A percentile compares a stretch with the other conserved stretches of the same genome.
Evolutionary conservation across 2,113 vertebrate genomes (phyloP).

Genomic region (Thamnophis sirtalis): DNA sequence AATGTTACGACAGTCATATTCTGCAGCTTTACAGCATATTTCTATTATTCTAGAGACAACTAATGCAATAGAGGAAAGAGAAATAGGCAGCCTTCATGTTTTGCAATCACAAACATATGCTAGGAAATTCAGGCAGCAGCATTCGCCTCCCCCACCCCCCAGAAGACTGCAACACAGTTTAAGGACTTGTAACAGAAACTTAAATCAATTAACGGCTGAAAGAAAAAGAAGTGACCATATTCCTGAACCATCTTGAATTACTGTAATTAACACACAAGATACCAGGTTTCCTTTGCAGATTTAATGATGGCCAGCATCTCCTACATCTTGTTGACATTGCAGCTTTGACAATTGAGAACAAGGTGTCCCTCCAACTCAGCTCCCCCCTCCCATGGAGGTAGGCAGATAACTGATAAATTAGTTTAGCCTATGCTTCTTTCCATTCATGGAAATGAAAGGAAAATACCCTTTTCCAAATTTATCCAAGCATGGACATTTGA

Average conservation of each 20-base stretch:
- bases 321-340: slow-evolving; percentile 30
- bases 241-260: slow-evolving; percentile 55
- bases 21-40: not conserved
- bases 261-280: slow-evolving; percentile 52
- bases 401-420: not conserved
- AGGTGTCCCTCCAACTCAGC: not conserved
- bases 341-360: slow-evolving; percentile 3
- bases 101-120: slow-evolving; percentile 22
- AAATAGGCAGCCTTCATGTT: not conserved
- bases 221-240: slow-evolving; percentile 52
- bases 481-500: not conserved
- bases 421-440: not conserved
- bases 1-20: not conserved
- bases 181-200: slow-evolving; percentile 51
- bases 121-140: slow-evolving; percentile 37
- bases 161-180: slow-evolving; percentile 45
- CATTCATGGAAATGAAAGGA: slow-evolving; percentile 8
- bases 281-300: slow-evolving; percentile 55
- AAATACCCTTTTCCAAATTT: not conserved
- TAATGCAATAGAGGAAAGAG: not conserved
- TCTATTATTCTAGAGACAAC: not conserved
- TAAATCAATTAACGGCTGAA: slow-evolving; percentile 44
- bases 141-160: slow-evolving; percentile 30
- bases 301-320: slow-evolving; percentile 44
- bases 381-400: not conserved